phyloP scores from a whole-genome alignment of 1,140 invertebrate genomes.

The Anagrus nilaparvatae region DNA sequence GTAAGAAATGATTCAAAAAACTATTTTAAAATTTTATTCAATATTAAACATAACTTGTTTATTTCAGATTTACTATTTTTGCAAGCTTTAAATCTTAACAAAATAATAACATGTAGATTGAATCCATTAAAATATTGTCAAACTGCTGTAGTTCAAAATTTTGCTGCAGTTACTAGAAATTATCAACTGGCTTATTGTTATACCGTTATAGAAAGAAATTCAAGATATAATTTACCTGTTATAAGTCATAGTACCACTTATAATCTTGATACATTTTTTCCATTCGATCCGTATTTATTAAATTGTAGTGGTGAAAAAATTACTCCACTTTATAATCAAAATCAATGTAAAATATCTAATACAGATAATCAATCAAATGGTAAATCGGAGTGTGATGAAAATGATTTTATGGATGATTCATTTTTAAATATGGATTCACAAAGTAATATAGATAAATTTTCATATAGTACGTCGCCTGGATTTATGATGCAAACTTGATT shows the following conservation, averaged over 20 bases:
- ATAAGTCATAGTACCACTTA: slow-evolving; percentile 40
- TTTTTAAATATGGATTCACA: slow-evolving; percentile 16
- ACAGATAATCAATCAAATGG: slow-evolving; percentile 11
- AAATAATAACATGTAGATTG: slow-evolving; percentile 70
- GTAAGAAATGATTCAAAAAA: slow-evolving; percentile 45
- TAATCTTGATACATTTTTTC: slow-evolving; percentile 60
- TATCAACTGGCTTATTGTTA: slow-evolving; percentile 90
- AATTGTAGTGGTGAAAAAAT: slow-evolving; percentile 37
- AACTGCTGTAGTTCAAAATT: slow-evolving; percentile 66
- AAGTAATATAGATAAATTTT: slow-evolving; percentile 26
- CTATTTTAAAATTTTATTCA: slow-evolving; percentile 11
- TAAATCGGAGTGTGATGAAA: slow-evolving; percentile 20
- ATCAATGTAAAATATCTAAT: slow-evolving; percentile 28
- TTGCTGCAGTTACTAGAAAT: slow-evolving; percentile 72
- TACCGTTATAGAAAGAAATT: slow-evolving; percentile 78
- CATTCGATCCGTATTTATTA: slow-evolving; percentile 72
- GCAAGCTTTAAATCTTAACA: slow-evolving; percentile 68
- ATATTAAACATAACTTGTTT: slow-evolving; percentile 21
- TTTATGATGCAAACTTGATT: slow-evolving; percentile 23
- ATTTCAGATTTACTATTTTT: slow-evolving; percentile 67
- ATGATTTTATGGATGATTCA: slow-evolving; percentile 32
- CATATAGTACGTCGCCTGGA: slow-evolving; percentile 29
- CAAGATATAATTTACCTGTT: slow-evolving; percentile 52
- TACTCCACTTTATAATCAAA: slow-evolving; percentile 30
- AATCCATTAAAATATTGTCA: slow-evolving; percentile 79